Evolutionary conservation across 2,888 invertebrate species (phyloP), one percentile per base, ranked within the genome.

Genomic region (Campoplex nolae): DNA sequence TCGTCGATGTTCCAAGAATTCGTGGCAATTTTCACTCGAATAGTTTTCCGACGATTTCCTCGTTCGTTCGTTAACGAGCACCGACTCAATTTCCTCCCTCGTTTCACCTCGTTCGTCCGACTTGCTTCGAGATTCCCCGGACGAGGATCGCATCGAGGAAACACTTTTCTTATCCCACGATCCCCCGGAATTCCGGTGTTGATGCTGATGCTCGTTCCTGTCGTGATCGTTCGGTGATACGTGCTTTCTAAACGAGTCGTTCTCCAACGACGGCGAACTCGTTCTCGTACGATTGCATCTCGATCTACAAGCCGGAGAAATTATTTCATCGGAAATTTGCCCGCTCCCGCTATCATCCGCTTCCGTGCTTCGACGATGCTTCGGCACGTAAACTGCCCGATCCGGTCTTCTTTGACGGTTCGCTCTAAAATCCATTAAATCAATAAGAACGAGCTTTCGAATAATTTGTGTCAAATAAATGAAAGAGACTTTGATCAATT

Each of bases 331-430:
- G 54, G 73, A 45, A 0, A 80, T 67, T 23, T 77, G 78, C 13
- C 71, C 79, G 65, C 84, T 16, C 32, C 58, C 38, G 35, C 70
- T 54, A 42, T 70, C 89, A 70, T 90, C 91, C 8, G 95, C 94
- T n/a, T 94, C 92, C 42, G 93, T 58, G 48, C 90, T 91, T 85
- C 97, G 95, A 87, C 96, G 95, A 86, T 97, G 97, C 92, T 97
- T 95, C 86, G 97, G 97, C 87, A 97, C 96, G 95, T 97, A 98
- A 76, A 97, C 96, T 32, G 97, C 97, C 62, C 97, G 96, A 94
- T 97, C 97, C 73, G 97, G 97, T 89, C 97, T 96, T 84, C 96
- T 96, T 68, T 92, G 93, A 16, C 93, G 90, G 58, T 90, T 92
- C 18, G 90, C 90, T 83, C 93, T 93, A 88, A 13, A 83, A 83